Conservation (phyloP, 1,140 invertebrate species). For the Atta texana region DNA sequence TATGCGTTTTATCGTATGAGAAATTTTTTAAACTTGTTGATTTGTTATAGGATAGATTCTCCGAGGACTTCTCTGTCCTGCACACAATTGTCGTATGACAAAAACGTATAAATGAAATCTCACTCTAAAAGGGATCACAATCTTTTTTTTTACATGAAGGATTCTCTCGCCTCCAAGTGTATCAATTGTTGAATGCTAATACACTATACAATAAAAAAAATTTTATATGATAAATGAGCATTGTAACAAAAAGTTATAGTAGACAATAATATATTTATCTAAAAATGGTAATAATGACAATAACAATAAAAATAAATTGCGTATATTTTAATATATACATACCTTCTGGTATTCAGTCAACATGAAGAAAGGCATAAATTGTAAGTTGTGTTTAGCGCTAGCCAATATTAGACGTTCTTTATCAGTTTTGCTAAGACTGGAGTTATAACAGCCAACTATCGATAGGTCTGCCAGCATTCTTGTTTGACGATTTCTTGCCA, state of each 20-base stretch:
- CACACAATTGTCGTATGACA: too few relatives aligned
- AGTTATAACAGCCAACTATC: conserved; percentile 98
- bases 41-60: too few relatives aligned
- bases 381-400: conserved; percentile 97
- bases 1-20: too few relatives aligned
- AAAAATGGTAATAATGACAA: neutral
- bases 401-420: conserved; percentile 94
- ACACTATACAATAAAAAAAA: neutral
- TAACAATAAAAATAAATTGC: conserved; percentile 9
- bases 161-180: too few relatives aligned
- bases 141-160: too few relatives aligned
- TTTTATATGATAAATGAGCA: neutral
- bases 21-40: too few relatives aligned
- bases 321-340: conserved; percentile 51
- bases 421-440: conserved; percentile 90
- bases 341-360: conserved; percentile 98
- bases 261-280: neutral
- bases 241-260: neutral
- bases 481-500: conserved; percentile 98
- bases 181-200: neutral
- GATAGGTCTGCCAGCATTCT: conserved; percentile 98
- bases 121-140: too few relatives aligned
- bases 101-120: too few relatives aligned
- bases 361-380: conserved; percentile 98
- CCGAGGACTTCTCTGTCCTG: too few relatives aligned